Evolutionary conservation across 2,888 invertebrate genomes (phyloP).

Genomic region (Cyclophora punctaria): DNA sequence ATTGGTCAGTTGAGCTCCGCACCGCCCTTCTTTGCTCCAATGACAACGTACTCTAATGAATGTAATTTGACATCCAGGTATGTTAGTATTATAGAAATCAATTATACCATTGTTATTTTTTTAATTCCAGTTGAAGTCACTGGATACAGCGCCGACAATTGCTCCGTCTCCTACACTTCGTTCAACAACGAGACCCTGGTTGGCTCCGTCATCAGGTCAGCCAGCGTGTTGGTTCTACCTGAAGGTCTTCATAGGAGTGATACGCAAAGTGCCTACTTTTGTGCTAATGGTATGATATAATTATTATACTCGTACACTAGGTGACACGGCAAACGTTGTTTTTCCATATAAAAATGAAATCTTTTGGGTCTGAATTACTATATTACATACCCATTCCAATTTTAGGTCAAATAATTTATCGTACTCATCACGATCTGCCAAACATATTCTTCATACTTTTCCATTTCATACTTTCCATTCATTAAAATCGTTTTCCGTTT

Average conservation of each 20-base stretch:
- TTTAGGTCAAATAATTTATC: neutral
- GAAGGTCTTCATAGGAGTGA: conserved; percentile 79
- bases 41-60: too few relatives aligned
- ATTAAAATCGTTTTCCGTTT: neutral
- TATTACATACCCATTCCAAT: neutral
- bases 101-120: neutral
- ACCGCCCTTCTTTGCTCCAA: too few relatives aligned
- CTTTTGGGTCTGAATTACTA: neutral
- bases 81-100: neutral
- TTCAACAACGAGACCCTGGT: conserved; percentile 76
- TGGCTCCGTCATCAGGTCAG: conserved; percentile 77
- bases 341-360: neutral
- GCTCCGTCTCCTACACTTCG: conserved; percentile 74
- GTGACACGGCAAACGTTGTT: neutral
- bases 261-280: conserved; percentile 81
- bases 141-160: conserved; percentile 78
- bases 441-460: neutral
- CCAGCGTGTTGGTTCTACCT: conserved; percentile 75
- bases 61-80: too few relatives aligned
- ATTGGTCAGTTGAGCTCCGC: too few relatives aligned
- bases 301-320: neutral
- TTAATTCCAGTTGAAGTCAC: conserved; percentile 78
- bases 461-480: neutral
- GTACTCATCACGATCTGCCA: too few relatives aligned
- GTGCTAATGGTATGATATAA: conserved; percentile 75